Evolutionary conservation across 2,113 vertebrate genomes (phyloP), one percentile per base, ranked within the genome.

Genomic region (Sula dactylatra): DNA sequence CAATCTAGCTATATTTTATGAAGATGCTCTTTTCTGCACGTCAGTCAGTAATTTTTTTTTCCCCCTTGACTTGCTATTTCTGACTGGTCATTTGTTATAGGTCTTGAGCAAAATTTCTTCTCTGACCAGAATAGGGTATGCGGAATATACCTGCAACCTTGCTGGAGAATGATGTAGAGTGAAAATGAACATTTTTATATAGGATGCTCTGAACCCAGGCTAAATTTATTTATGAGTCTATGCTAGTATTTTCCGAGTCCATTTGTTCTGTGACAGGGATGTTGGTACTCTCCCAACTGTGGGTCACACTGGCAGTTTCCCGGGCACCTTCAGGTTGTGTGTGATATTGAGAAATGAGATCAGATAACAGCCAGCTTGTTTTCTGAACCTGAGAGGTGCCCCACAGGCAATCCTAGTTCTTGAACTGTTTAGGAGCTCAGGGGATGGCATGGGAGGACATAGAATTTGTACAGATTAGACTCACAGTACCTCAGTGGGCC

Each of bases 221-320:
- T 95, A 73, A 90, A 92, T 84, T 93, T 91, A 95, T 97, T 97
- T 94, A 91, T 93, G 78, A 77, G 18, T 5, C 73, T 80, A 4
- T 79, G 54, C 25, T 45, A 6, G 10, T 62, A 70, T 95, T 77
- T 97, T 95, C 86, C 0, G 19, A 86, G 71, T 70, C 40, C 36
- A 58, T 92, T 94, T 97, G 8, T 82, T 92, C 24, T 58, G 71
- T 90, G 67, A 56, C 62, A 89, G 70, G 56, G 81, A 40, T 70
- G 77, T 77, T 93, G 54, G 10, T 67, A 49, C 54, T 91, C 67
- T 92, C n/a, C 38, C 77, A 78, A 13, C 65, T 83, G 78, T 61
- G 73, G 94, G 67, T 92, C 72, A 93, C 38, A 47, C 36, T 56
- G 79, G 65, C 52, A 47, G 61, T 69, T 88, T 86, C 50, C 67